A percentile compares a stretch with the other conserved stretches of the same genome.
phyloP scores from a whole-genome alignment of 2,888 invertebrate genomes.

The Phoronis australis region DNA sequence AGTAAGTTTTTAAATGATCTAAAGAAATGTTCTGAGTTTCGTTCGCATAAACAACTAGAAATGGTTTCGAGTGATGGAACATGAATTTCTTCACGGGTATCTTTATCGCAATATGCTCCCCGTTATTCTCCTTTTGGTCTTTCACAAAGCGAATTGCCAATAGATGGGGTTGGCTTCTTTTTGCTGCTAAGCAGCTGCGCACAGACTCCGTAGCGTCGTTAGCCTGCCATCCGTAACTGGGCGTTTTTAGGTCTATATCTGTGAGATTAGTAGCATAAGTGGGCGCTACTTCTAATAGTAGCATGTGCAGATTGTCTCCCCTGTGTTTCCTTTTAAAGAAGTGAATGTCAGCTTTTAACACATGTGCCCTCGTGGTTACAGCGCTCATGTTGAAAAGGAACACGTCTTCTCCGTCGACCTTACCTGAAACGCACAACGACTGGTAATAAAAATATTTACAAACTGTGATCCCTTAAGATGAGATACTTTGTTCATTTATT shows the following conservation, averaged over 20 bases:
- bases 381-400: conserved; percentile 53
- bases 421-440: no score
- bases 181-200: conserved; percentile 28
- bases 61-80: conserved; percentile 41
- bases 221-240: conserved; percentile 43
- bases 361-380: conserved; percentile 37
- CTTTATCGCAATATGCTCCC: conserved; percentile 23
- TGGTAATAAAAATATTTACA: no score
- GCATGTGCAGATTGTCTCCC: conserved; percentile 23
- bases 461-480: no score
- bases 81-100: conserved; percentile 38
- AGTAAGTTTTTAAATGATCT: conserved; percentile 22
- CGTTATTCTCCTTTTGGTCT: conserved; percentile 24
- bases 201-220: conserved; percentile 42
- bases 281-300: conserved; percentile 33
- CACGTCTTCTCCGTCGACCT: conserved; percentile 47
- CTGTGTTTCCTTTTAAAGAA: conserved; percentile 36
- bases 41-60: conserved; percentile 50
- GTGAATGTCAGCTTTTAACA: conserved; percentile 51
- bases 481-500: no score
- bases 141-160: conserved; percentile 39
- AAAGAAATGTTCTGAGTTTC: conserved; percentile 39
- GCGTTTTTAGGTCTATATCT: conserved; percentile 24
- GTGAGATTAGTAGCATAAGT: conserved; percentile 25
- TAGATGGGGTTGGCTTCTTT: conserved; percentile 24